Evolutionary conservation across 2,888 invertebrate genomes (phyloP).

Genomic region (Meteorus colon): DNA sequence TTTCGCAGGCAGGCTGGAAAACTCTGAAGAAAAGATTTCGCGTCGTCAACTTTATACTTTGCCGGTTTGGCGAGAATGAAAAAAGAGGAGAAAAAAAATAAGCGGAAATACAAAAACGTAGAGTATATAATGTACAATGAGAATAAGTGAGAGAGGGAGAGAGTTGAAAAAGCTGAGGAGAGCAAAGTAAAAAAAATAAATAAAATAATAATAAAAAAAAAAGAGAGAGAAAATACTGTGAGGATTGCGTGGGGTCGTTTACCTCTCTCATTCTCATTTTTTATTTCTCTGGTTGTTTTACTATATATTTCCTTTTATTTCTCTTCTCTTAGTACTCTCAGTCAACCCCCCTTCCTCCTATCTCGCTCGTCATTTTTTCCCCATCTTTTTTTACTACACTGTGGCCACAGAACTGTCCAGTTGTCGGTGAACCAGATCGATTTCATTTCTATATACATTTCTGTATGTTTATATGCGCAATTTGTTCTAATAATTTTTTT

Average conservation of each 20-base stretch:
- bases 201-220: not conserved
- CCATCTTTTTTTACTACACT: conserved; percentile 12
- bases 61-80: conserved; percentile 31
- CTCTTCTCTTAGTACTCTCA: not conserved
- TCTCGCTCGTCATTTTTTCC: not conserved
- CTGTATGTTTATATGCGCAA: conserved; percentile 13
- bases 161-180: conserved; percentile 1
- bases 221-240: conserved; percentile 10
- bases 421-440: conserved; percentile 31
- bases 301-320: conserved; percentile 11
- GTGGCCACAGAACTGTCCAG: conserved; percentile 27
- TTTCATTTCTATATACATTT: conserved; percentile 20
- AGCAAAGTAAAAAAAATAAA: conserved; percentile 15
- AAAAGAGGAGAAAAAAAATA: not conserved
- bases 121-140: conserved; percentile 13
- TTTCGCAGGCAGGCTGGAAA: conserved; percentile 11
- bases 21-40: conserved; percentile 40
- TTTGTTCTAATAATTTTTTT: conserved; percentile 8
- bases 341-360: no score
- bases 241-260: conserved; percentile 39
- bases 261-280: conserved; percentile 40
- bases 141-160: conserved; percentile 26
- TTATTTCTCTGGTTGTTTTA: conserved; percentile 8
- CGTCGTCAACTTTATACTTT: conserved; percentile 43
- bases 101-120: not conserved